Conservation (phyloP, 2,113 vertebrate species). For the Hystrix brachyura region DNA sequence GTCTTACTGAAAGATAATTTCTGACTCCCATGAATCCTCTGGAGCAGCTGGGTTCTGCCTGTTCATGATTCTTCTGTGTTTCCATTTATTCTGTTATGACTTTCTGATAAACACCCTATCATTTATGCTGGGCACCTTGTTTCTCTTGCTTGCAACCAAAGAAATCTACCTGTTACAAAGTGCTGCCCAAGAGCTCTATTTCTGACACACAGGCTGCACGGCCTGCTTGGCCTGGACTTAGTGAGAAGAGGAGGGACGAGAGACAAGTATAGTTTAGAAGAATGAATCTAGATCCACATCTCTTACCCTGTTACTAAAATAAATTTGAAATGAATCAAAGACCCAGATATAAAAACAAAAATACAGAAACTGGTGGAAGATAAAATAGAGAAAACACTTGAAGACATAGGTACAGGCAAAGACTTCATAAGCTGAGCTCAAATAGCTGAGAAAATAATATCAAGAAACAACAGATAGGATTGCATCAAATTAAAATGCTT, state of each 20-base stretch:
- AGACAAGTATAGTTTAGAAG: not conserved
- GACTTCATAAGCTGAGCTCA: not conserved
- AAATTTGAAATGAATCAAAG: not conserved
- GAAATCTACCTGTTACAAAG: not conserved
- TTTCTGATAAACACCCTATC: not conserved
- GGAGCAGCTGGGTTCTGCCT: not conserved
- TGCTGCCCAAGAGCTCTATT: no score
- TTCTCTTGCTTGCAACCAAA: not conserved
- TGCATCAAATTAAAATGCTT: not conserved
- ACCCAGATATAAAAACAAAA: not conserved
- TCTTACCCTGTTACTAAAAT: not conserved
- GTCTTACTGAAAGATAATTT: not conserved
- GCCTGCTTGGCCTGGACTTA: not conserved
- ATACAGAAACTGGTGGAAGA: not conserved
- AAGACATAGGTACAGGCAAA: not conserved
- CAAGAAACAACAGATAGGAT: not conserved
- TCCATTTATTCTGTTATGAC: not conserved
- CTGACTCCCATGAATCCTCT: not conserved
- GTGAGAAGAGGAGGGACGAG: not conserved
- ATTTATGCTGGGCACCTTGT: not conserved
- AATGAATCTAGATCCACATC: not conserved
- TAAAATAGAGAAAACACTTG: not conserved
- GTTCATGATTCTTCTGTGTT: not conserved
- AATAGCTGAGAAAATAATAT: not conserved
- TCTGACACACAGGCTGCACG: not conserved